Percentiles rank a stretch among this genome's conserved stretches.
Evolutionary conservation across 2,113 vertebrate species (phyloP).

Genomic region (Naja naja): DNA sequence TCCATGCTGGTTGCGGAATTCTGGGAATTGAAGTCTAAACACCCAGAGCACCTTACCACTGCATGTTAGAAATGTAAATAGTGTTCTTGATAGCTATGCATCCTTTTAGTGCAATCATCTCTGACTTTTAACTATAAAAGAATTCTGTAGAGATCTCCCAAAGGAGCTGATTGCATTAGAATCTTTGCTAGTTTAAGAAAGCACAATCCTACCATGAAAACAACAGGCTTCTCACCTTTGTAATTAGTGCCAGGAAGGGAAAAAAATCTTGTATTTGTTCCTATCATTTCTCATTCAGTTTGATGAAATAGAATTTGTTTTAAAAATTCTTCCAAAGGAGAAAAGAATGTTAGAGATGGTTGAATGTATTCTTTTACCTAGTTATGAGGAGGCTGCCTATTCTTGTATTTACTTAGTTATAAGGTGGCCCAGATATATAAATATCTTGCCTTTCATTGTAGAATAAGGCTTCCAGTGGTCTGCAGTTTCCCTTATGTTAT

Average conservation of each 20-base stretch:
- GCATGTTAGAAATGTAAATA: neutral
- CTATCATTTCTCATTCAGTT: neutral
- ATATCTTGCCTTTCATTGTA: neutral
- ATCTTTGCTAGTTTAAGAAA: neutral
- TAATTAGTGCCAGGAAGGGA: neutral
- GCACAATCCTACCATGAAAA: neutral
- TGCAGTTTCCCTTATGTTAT: neutral
- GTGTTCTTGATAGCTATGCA: neutral
- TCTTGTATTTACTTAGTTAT: neutral
- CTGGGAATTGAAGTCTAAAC: neutral
- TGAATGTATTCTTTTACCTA: neutral
- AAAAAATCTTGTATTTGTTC: neutral
- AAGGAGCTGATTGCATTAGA: neutral
- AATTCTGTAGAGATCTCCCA: neutral
- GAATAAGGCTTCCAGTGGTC: neutral
- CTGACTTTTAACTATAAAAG: neutral
- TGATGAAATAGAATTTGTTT: neutral
- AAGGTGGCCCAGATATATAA: neutral
- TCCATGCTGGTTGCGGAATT: neutral
- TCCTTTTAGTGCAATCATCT: neutral
- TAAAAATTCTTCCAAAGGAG: neutral
- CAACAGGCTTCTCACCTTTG: neutral
- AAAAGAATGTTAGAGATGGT: neutral
- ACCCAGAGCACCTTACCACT: neutral
- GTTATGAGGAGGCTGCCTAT: neutral